These are phyloP conservation scores for Coranthus polyacanthus DNA, from an alignment of 2,797 vertebrate species.

Conservation along the genomic window DNA sequence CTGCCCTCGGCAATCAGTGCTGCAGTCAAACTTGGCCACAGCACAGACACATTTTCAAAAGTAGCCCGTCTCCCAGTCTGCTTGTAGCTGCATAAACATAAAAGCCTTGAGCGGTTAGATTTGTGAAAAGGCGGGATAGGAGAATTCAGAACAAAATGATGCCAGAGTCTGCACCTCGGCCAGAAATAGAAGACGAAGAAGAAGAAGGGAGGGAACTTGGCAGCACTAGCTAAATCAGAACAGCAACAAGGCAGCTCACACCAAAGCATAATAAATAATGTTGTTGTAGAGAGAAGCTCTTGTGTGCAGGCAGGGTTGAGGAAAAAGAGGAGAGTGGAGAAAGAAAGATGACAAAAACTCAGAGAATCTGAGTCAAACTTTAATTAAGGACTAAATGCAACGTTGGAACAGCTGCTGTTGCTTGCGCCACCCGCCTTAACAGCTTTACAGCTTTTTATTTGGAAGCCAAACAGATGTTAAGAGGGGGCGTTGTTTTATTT, in stretches of 20 bases:
- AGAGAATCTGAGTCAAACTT: conserved; percentile 72
- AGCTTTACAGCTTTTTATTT: conserved; percentile 68
- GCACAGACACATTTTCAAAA: conserved; percentile 67
- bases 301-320: conserved; percentile 23
- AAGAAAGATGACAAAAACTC: conserved; percentile 54
- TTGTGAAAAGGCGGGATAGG: conserved; percentile 73
- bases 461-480: conserved; percentile 76
- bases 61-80: conserved; percentile 71
- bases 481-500: conserved; percentile 39
- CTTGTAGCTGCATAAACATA: conserved; percentile 74
- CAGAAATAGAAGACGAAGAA: conserved; percentile 65
- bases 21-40: conserved; percentile 68
- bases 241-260: conserved; percentile 59
- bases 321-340: conserved; percentile 20
- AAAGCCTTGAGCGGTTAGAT: conserved; percentile 68
- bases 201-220: conserved; percentile 75
- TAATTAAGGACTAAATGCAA: conserved; percentile 70
- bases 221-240: conserved; percentile 54
- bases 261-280: conserved; percentile 63
- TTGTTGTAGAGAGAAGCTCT: conserved; percentile 50
- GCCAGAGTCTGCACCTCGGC: conserved; percentile 59
- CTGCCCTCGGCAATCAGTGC: conserved; percentile 57
- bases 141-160: conserved; percentile 75
- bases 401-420: conserved; percentile 69
- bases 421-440: conserved; percentile 52